Evolutionary conservation across 2,113 vertebrate species (phyloP).

Genomic region (Dunckerocampus dactyliophorus): DNA sequence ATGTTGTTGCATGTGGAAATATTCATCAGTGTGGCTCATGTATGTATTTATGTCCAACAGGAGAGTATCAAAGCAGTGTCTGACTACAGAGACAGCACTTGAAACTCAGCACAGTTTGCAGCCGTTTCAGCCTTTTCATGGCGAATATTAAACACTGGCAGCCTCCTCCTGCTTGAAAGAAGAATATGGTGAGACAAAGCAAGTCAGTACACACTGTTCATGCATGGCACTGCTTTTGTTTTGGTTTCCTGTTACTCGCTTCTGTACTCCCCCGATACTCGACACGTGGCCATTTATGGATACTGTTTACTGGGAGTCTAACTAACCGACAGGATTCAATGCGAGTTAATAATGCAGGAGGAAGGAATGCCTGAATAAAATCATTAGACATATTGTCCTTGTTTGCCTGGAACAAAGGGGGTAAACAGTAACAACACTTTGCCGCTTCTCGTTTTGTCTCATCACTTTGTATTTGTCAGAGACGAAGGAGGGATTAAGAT

Average conservation of each 20-base stretch:
- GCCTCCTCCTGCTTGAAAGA: no score
- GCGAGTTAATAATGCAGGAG: constrained; percentile 30
- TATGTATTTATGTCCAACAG: no score
- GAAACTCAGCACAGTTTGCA: neutral
- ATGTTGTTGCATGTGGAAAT: no score
- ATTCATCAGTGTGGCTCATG: no score
- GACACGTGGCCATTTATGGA: neutral
- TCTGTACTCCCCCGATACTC: constrained; percentile 14
- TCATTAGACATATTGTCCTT: constrained; percentile 25
- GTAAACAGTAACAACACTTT: constrained; percentile 10
- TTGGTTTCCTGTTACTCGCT: constrained; percentile 28
- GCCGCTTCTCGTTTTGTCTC: neutral
- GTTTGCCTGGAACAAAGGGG: constrained; percentile 16
- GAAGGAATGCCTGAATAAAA: constrained; percentile 24
- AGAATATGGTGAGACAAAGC: neutral
- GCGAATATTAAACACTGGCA: neutral
- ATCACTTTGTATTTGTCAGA: neutral
- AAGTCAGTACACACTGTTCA: neutral
- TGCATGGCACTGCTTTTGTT: constrained; percentile 5
- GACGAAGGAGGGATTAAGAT: neutral
- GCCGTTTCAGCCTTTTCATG: neutral
- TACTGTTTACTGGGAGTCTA: constrained; percentile 5
- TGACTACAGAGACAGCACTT: neutral
- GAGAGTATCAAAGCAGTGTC: no score
- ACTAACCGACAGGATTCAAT: constrained; percentile 10